These are phyloP conservation scores for Lamprologus callipterus DNA, from an alignment of 2,113 vertebrate species.

Conservation along the genomic window DNA sequence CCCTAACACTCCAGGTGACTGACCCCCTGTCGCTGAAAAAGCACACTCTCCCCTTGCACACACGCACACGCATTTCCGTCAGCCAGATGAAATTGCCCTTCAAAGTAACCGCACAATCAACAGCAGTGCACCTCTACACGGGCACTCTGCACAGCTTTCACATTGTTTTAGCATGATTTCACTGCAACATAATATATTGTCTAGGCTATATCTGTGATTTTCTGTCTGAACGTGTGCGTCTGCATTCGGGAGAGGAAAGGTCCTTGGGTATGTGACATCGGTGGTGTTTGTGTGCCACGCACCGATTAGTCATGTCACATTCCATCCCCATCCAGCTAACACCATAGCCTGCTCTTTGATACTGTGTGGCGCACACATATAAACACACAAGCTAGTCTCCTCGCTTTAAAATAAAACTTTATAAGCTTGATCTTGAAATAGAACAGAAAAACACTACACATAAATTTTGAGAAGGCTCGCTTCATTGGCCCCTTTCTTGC, in stretches of 20 bases:
- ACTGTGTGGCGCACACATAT: background rate
- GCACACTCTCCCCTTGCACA: conserved; percentile 25
- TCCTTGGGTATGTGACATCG: conserved; percentile 8
- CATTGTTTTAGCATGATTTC: conserved; percentile 4
- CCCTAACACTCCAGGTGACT: conserved; percentile 58
- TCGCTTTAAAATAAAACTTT: background rate
- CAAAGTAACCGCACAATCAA: conserved; percentile 63
- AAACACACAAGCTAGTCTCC: background rate
- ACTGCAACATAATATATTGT: background rate
- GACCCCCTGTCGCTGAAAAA: conserved; percentile 53
- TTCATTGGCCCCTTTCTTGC: background rate
- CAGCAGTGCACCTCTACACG: conserved; percentile 26
- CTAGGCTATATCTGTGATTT: background rate
- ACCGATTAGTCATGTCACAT: conserved; percentile 42
- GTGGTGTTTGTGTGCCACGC: conserved; percentile 20
- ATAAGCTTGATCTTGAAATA: background rate
- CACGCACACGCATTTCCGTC: conserved; percentile 26
- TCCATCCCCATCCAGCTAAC: conserved; percentile 29
- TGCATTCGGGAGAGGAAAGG: background rate
- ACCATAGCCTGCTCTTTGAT: conserved; percentile 7
- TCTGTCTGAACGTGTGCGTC: background rate
- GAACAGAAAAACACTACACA: background rate
- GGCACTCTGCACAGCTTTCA: conserved; percentile 3
- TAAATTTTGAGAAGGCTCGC: background rate
- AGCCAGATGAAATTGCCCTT: conserved; percentile 61